Evolutionary conservation across 2,113 vertebrate species (phyloP).

Genomic region (Lepisosteus osseus): DNA sequence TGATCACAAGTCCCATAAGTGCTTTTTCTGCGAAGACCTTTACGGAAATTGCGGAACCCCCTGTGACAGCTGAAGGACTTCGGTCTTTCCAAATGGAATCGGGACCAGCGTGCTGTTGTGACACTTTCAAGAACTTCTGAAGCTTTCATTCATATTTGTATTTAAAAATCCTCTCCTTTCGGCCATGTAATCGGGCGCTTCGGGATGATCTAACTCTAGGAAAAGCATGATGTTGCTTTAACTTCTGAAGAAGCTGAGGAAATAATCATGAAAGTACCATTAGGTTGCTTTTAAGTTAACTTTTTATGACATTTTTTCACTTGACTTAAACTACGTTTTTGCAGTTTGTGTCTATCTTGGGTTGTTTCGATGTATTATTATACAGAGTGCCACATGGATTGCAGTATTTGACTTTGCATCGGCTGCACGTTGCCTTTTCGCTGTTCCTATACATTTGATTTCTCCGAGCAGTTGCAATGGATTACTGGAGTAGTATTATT

Average conservation of each 20-base stretch:
- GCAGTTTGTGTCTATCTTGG: no score
- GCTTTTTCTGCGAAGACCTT: neutral
- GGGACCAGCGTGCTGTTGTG: neutral
- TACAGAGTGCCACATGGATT: no score
- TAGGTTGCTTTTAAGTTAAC: no score
- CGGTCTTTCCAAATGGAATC: constrained; percentile 15
- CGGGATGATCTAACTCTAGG: neutral
- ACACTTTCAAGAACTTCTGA: neutral
- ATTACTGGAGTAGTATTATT: constrained; percentile 19
- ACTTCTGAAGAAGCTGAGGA: no score
- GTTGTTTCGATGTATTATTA: no score
- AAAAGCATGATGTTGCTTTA: no score
- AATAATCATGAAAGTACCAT: no score
- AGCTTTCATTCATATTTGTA: neutral
- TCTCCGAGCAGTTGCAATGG: constrained; percentile 41
- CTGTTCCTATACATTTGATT: constrained; percentile 1
- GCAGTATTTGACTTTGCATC: no score
- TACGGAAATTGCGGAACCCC: constrained; percentile 4
- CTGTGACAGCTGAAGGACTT: constrained; percentile 6
- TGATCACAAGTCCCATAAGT: neutral
- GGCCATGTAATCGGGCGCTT: neutral
- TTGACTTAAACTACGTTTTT: no score
- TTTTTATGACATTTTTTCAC: no score
- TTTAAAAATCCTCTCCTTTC: neutral
- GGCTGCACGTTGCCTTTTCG: neutral